phyloP scores from a whole-genome alignment of 2,113 vertebrate species.

The Morone saxatilis region DNA sequence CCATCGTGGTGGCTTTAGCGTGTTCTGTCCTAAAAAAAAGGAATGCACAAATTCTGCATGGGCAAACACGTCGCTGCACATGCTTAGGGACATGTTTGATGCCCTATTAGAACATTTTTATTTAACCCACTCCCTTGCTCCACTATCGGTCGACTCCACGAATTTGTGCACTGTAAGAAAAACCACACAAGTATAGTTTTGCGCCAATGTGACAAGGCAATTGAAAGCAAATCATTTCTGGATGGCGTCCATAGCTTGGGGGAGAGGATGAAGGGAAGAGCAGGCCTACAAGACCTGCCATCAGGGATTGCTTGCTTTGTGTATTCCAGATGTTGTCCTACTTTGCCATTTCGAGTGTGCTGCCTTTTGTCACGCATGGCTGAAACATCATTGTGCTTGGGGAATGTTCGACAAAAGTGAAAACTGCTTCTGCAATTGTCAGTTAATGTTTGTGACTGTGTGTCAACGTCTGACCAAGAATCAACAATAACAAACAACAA shows the following conservation, averaged over 20 bases:
- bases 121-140: neutral
- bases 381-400: constrained; percentile 42
- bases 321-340: constrained; percentile 69
- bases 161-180: constrained; percentile 18
- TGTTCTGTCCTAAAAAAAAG: constrained; percentile 6
- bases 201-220: constrained; percentile 51
- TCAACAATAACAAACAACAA: neutral
- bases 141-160: constrained; percentile 21
- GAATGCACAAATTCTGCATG: constrained; percentile 55
- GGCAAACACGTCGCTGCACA: constrained; percentile 53
- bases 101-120: constrained; percentile 42
- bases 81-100: constrained; percentile 46
- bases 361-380: constrained; percentile 42
- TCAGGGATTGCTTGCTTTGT: constrained; percentile 22
- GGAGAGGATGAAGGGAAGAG: neutral
- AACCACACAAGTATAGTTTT: constrained; percentile 9
- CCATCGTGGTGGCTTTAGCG: constrained; percentile 11
- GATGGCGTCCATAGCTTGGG: constrained; percentile 14
- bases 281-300: constrained; percentile 42
- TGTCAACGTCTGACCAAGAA: neutral
- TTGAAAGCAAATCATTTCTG: constrained; percentile 46
- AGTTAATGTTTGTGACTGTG: constrained; percentile 10
- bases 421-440: constrained; percentile 24
- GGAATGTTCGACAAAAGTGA: constrained; percentile 27
- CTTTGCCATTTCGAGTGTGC: constrained; percentile 51